Evolutionary conservation across 1,140 invertebrate species (phyloP).

Genomic region (Macrobrachium rosenbergii): DNA sequence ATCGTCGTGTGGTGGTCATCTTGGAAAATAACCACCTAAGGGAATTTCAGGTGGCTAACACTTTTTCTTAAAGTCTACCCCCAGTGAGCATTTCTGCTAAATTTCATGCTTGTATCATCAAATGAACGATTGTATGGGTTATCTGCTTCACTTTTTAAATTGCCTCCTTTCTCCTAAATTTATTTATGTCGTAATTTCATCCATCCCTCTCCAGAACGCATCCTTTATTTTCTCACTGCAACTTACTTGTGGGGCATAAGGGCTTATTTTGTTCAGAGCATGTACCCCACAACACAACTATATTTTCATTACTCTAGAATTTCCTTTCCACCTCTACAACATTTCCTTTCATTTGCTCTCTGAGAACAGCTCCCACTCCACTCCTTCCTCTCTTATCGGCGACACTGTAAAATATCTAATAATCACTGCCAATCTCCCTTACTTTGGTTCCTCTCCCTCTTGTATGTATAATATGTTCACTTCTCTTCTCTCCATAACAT

Average conservation of each 20-base stretch:
- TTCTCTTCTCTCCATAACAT: conserved; percentile 6
- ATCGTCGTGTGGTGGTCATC: too few species aligned
- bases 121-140: too few species aligned
- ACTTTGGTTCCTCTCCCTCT: conserved; percentile 1
- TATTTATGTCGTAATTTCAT: background rate
- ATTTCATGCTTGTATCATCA: too few species aligned
- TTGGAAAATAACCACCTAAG: too few species aligned
- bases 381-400: background rate
- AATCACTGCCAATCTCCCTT: conserved; percentile 1
- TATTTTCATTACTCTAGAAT: background rate
- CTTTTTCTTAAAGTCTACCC: too few species aligned
- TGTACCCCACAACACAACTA: background rate
- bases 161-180: too few species aligned
- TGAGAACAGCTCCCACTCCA: background rate
- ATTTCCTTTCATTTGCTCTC: background rate
- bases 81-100: too few species aligned
- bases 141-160: too few species aligned
- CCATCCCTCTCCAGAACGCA: conserved; percentile 1
- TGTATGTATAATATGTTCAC: background rate
- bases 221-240: conserved; percentile 7
- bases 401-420: background rate
- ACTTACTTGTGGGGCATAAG: background rate
- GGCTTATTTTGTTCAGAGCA: background rate
- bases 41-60: too few species aligned
- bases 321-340: background rate